A percentile compares a stretch with the other conserved stretches of the same genome.
These are phyloP conservation scores for Coptodon rendalli DNA, from an alignment of 2,113 vertebrate species.

Conservation along the genomic window DNA sequence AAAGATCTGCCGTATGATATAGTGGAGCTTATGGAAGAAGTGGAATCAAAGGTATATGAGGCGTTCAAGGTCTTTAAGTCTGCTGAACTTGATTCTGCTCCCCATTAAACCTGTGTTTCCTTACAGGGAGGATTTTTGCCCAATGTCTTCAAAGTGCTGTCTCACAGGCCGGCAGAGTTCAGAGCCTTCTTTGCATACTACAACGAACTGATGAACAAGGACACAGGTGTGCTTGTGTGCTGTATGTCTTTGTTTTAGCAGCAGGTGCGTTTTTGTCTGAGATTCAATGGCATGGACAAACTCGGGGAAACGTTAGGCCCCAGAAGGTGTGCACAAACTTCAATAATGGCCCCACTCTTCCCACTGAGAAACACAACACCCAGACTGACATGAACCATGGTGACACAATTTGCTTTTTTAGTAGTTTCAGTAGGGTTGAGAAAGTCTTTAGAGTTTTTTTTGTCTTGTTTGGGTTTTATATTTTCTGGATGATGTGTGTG, in stretches of 20 bases:
- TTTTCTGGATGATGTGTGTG: neutral
- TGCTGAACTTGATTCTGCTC: neutral
- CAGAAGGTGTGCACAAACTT: rapidly evolving
- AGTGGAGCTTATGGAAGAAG: constrained; percentile 82
- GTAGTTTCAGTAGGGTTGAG: neutral
- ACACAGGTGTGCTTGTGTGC: constrained; percentile 71
- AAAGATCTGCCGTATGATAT: constrained; percentile 82
- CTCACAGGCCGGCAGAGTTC: constrained; percentile 78
- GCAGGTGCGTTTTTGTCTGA: neutral
- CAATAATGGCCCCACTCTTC: neutral
- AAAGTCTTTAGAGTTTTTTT: neutral
- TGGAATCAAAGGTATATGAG: constrained; percentile 73
- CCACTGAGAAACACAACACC: neutral
- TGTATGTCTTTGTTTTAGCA: neutral
- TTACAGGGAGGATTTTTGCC: constrained; percentile 78
- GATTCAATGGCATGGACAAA: neutral
- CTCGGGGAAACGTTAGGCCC: neutral
- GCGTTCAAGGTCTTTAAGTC: neutral
- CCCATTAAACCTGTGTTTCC: neutral
- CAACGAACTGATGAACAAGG: constrained; percentile 82
- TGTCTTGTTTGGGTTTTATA: neutral
- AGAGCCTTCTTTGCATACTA: constrained; percentile 85
- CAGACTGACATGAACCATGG: neutral
- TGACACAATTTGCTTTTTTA: neutral
- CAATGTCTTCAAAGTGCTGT: constrained; percentile 77